phyloP scores from a whole-genome alignment of 1,140 invertebrate species.

The Lepeophtheirus salmonis region DNA sequence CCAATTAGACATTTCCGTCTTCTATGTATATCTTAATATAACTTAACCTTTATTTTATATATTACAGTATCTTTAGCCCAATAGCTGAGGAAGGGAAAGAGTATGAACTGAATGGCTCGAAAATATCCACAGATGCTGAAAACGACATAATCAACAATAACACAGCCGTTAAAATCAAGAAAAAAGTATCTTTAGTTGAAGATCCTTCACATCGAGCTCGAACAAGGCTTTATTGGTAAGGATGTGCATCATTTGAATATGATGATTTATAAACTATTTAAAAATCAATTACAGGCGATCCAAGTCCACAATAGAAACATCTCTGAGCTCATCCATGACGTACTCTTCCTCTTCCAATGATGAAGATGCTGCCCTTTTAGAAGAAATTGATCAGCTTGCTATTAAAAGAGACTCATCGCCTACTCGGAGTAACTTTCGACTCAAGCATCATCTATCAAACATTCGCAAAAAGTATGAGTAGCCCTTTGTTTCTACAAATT shows the following conservation, averaged over 20 bases:
- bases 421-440: background rate
- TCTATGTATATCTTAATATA: background rate
- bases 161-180: background rate
- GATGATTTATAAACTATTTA: background rate
- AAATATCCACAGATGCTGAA: background rate
- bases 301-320: background rate
- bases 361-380: background rate
- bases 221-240: background rate
- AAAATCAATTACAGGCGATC: background rate
- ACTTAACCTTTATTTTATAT: background rate
- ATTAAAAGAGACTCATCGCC: constrained; percentile 3
- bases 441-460: background rate
- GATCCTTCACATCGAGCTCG: background rate
- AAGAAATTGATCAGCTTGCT: constrained; percentile 11
- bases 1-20: too few species aligned
- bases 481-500: background rate
- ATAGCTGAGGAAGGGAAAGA: background rate
- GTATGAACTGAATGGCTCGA: background rate
- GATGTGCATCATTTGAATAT: background rate
- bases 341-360: constrained; percentile 3
- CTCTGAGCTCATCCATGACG: background rate
- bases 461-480: background rate
- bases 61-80: background rate
- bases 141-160: background rate
- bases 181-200: background rate